Base-by-base conservation (phyloP, 2,113 vertebrate genomes). In the Ictalurus punctatus region DNA sequence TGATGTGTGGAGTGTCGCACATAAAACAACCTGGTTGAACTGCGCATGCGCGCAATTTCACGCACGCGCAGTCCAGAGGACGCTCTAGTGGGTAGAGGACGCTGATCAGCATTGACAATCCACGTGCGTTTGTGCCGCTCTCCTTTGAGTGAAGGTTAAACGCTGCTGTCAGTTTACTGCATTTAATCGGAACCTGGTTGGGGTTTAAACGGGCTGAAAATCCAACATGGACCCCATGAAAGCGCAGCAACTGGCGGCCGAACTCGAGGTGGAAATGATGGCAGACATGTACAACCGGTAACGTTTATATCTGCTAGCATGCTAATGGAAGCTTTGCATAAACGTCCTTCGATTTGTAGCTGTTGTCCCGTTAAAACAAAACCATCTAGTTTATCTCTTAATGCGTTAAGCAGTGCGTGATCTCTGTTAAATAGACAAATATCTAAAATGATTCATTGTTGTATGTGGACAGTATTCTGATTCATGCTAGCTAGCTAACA, bases 191-290 rank as follows among this genome's bases (percentile, higher is more conserved):
- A 63, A 17, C 25, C 19, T 10, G 25, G 48, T 83, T 37, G 86
- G 48, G 58, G 59, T 73, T 14, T 54, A 12, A 69, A 0, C 84
- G 61, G 30, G 0, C 30, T 23, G 7, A 88, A 87, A 84, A 92
- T 83, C 25, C 27, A 89, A 87, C 81, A 99, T 99, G 98, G 98
- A 99, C 93, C 97, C 98, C 6, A 92, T 97, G 92, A 97, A 97
- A 93, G 98, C 98, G 6, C 98, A 99, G 93, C 98, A 99, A 93
- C 92, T 99, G 92, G 98, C 98, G 44, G 98, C 98, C 12, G 98
- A 99, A 93, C 95, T 99, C 90, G 98, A 98, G 94, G 98, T 98
- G 92, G 98, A 99, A 91, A 99, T 99, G 98, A 99, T 99, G 98
- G 97, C 98, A 6, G 98, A 99, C 93, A 98, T 99, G 98, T 99